Evolutionary conservation across 2,888 invertebrate species (phyloP), one percentile per base, ranked within the genome.

Genomic region (Pyrgus malvae): DNA sequence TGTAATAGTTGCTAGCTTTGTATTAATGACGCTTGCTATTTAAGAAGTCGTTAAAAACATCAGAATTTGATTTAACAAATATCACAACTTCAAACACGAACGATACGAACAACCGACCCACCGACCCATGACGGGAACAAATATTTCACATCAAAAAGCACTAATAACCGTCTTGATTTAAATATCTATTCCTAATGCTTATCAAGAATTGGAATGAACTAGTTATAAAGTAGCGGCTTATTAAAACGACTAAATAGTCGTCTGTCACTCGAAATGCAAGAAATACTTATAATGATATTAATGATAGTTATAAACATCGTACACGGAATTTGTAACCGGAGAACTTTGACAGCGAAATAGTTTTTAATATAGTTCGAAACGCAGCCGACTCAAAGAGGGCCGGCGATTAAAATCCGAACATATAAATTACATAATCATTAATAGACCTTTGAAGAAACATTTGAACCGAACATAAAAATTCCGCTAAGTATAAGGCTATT

Each of bases 361-460:
- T n/a, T n/a, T n/a, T 35, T 35, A 2, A 35, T 16, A 16, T 48
- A 16, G 9, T n/a, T 31, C 12, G 11, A 4, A 29, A 17, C 46
- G 29, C 17, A 19, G 16, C 19, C 19, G 44, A 45, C 27, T 38
- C 51, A 46, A 54, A 21, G 33, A 8, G 23, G 12, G 31, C 53
- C 53, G 53, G 38, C 33, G 53, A 46, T 54, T 45, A 38, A 54
- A 54, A 54, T 40, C 46, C 53, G 46, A 40, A 46, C 45, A 25
- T 46, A 54, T 54, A 54, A 54, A 54, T 46, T 46, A 54, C 46
- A 46, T 45, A 46, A 37, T 53, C 40, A 40, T 53, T 53, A 40
- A 46, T 53, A 53, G 53, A 31, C 16, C 38, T 31, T 40, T 53
- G 40, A 53, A 46, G 53, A 46, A 45, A 23, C 45, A 53, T 53